Conservation (phyloP, 2,797 vertebrate genomes). For the Hippocampus kuda region DNA sequence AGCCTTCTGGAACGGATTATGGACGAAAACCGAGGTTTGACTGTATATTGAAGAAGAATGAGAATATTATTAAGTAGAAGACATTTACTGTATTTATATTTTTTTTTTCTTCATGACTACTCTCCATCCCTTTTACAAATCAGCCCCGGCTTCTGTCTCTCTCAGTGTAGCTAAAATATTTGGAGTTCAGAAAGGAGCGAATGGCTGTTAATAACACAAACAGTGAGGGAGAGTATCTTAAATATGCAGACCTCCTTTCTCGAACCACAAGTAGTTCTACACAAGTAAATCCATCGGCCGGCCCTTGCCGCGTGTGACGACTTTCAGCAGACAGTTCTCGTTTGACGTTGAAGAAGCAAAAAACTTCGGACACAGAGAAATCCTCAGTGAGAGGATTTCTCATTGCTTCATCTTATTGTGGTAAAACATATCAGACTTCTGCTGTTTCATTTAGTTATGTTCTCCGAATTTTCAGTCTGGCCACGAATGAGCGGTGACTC, state of each 20-base stretch:
- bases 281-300: slow-evolving; percentile 18
- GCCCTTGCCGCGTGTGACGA: neutral
- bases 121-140: neutral
- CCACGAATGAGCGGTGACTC: too few relatives aligned
- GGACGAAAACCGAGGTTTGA: too few relatives aligned
- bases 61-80: neutral
- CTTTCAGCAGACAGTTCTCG: slow-evolving; percentile 24
- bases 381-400: neutral
- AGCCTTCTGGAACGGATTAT: too few relatives aligned
- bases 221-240: slow-evolving; percentile 30
- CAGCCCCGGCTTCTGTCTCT: neutral
- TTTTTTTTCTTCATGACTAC: neutral
- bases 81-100: neutral
- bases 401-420: too few relatives aligned
- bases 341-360: slow-evolving; percentile 22
- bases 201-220: slow-evolving; percentile 48
- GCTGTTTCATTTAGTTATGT: neutral
- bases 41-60: neutral
- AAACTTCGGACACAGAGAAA: neutral
- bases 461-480: neutral
- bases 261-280: slow-evolving; percentile 20
- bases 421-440: too few relatives aligned
- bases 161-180: slow-evolving; percentile 29
- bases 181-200: slow-evolving; percentile 35
- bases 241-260: slow-evolving; percentile 34